Base-by-base conservation (phyloP, 2,113 vertebrate genomes). In the Sinocyclocheilus maitianheensis region DNA sequence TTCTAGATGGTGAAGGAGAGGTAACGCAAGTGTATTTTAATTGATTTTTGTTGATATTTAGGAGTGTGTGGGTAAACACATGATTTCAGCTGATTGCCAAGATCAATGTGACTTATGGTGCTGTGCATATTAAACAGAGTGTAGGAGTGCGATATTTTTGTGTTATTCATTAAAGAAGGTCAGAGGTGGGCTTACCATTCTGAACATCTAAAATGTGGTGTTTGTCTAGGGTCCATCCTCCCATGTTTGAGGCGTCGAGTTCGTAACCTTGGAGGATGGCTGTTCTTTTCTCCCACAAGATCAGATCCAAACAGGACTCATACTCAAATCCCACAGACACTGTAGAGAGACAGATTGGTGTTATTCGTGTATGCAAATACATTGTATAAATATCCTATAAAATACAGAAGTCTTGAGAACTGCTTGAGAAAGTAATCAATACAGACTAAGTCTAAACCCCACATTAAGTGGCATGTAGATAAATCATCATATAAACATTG, bases 301-400 rank as follows among this genome's bases (percentile, higher is more conserved):
- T 99, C 62, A 99, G 95, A 90, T 99, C 98, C 92, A 99, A 90
- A 89, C 98, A 99, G 0, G 98, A 99, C 91, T 99, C 98, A 1
- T 99, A 99, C 86, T 99, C 98, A 26, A 98, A 99, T 0, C 98
- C 98, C 75, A 99, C 98, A 0, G 98, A 99, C 89, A 99, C 98
- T 99, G 92, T 58, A 90, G 90, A 87, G 13, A 77, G 40, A 65
- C 24, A 55, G 62, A 58, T 74, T 58, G 77, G 30, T n/a, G 67
- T 34, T 80, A 53, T 78, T 12, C 9, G 6, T 34, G 46, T 24
- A 79, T 26, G 81, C 63, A 88, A 84, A 75, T 76, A 72, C 78
- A 75, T 81, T 20, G n/a, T 65, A 83, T 76, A 84, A 84, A 87
- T 26, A 84, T 75, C 77, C 26, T 16, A 83, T 84, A 63, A 84